A percentile compares a stretch with the other conserved stretches of the same genome.
Conservation (phyloP, 1,140 invertebrate species). For the Lineus longissimus region DNA sequence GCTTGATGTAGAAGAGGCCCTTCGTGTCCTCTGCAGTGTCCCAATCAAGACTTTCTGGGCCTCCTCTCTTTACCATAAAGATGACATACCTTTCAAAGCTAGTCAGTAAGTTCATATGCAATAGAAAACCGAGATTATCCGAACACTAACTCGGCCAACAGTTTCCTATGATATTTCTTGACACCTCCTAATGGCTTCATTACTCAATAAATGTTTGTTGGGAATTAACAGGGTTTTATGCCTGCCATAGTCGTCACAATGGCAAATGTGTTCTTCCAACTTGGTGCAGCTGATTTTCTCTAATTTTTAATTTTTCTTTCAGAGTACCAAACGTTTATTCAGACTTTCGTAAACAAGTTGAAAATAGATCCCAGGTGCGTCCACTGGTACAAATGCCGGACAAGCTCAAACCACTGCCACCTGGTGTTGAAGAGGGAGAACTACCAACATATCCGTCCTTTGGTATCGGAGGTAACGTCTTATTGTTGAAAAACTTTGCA, state of each 20-base stretch:
- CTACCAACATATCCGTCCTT: slow-evolving; percentile 39
- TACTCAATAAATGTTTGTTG: too few species aligned
- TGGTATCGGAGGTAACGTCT: slow-evolving; percentile 24
- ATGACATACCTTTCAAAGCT: slow-evolving; percentile 48
- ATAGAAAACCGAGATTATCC: too few species aligned
- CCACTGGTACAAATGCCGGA: slow-evolving; percentile 34
- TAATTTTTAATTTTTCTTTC: too few species aligned
- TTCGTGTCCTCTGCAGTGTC: slow-evolving; percentile 32
- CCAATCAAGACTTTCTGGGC: slow-evolving; percentile 46
- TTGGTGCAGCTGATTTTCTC: too few species aligned
- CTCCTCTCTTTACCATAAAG: slow-evolving; percentile 47
- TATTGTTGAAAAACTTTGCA: slow-evolving; percentile 5
- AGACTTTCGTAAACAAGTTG: slow-evolving; percentile 51
- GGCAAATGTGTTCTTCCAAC: too few species aligned
- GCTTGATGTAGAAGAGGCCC: slow-evolving; percentile 41
- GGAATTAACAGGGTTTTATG: too few species aligned
- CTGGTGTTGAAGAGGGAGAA: slow-evolving; percentile 31
- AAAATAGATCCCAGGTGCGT: slow-evolving; percentile 34
- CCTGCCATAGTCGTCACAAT: too few species aligned
- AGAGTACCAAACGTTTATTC: slow-evolving; percentile 53
- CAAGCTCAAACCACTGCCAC: slow-evolving; percentile 40
- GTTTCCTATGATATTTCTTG: too few species aligned
- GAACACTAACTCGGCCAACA: too few species aligned
- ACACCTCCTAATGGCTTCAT: too few species aligned
- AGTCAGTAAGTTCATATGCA: slow-evolving; percentile 34